Evolutionary conservation across 2,888 invertebrate species (phyloP).

Genomic region (Agrypnus murinus): DNA sequence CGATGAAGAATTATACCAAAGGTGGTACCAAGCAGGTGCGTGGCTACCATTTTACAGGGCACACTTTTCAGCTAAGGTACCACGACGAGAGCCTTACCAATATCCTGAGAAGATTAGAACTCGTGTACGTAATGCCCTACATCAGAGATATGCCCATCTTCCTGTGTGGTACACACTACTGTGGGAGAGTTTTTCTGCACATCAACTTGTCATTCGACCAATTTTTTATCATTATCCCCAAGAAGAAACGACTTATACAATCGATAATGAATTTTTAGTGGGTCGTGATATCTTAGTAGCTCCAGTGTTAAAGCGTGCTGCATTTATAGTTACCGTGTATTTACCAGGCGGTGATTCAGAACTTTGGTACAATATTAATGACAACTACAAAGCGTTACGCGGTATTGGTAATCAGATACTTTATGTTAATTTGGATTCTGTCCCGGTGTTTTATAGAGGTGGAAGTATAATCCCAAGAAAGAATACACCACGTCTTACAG

Average conservation of each 20-base stretch:
- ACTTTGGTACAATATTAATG: conserved; percentile 52
- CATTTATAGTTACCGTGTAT: conserved; percentile 83
- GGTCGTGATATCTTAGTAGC: conserved; percentile 89
- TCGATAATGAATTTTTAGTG: conserved; percentile 87
- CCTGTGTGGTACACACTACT: conserved; percentile 94
- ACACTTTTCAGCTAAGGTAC: conserved; percentile 95
- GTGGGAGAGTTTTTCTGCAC: conserved; percentile 87
- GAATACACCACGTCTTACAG: conserved; percentile 87
- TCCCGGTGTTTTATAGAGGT: conserved; percentile 93
- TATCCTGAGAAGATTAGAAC: conserved; percentile 82
- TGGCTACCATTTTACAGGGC: conserved; percentile 96
- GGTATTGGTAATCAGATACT: conserved; percentile 42
- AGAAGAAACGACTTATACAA: conserved; percentile 83
- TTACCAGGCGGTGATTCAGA: conserved; percentile 78
- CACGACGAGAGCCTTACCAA: conserved; percentile 96
- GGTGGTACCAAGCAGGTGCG: conserved; percentile 84
- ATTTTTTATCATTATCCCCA: conserved; percentile 90
- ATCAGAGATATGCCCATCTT: conserved; percentile 88
- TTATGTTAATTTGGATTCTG: conserved; percentile 70
- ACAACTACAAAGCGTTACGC: conserved; percentile 18
- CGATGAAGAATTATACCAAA: conserved; percentile 88
- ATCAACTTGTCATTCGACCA: conserved; percentile 91
- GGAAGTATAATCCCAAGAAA: conserved; percentile 91
- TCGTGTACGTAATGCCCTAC: conserved; percentile 73
- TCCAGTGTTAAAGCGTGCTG: conserved; percentile 87